Evolutionary conservation across 2,888 invertebrate species (phyloP), one percentile per base, ranked within the genome.

Genomic region (Nysson spinosus): DNA sequence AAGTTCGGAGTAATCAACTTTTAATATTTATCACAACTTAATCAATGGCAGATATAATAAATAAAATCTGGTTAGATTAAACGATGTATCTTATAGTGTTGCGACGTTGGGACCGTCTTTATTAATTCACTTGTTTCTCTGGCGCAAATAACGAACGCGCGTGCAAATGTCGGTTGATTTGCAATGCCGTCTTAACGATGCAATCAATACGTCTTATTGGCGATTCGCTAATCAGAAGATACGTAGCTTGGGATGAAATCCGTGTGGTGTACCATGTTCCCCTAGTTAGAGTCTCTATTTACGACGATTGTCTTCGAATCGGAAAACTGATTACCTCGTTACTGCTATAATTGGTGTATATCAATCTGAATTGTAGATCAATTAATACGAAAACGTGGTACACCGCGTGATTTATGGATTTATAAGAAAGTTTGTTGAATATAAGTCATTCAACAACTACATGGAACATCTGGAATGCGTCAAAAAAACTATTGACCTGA

Each of bases 141-240:
- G n/a, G 43, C 43, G 26, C 19, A 24, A 7, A 5, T 4, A 12
- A n/a, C 7, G 5, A 30, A 51, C 20, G 40, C 50, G 17, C 26
- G 22, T 14, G 24, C 17, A 35, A 35, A 39, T 62, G 56, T 40
- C 50, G 43, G 39, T 32, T 35, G 40, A 30, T 39, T 56, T 44
- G 24, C 22, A 14, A 16, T 28, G 60, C 51, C 43, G 55, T 61
- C 69, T 69, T 76, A 77, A 77, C 76, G 74, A 77, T 72, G 69
- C 67, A 67, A 77, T 77, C 77, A 68, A 75, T 75, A 66, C 54
- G 14, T 50, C 61, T 75, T 75, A 75, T 77, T 71, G 64, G 20
- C 43, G 69, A 75, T 69, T 69, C 50, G 37, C 54, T 60, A 55
- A 64, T 68, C 62, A 56, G 19, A 28, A 52, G 49, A 49, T 40